Base-by-base conservation (phyloP, 2,797 vertebrate genomes). In the Oreortyx pictus region DNA sequence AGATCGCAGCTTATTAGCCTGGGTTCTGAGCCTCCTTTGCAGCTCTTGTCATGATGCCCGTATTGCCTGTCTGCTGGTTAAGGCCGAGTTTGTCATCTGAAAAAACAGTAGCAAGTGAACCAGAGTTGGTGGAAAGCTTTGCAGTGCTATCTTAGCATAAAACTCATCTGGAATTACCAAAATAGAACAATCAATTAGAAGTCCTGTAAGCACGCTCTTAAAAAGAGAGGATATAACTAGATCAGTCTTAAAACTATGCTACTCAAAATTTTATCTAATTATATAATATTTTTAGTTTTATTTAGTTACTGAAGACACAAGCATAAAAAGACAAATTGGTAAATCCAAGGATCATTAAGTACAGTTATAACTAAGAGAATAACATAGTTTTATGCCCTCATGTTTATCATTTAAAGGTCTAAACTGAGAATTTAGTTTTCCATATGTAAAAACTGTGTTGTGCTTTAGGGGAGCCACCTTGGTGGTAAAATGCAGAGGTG, bases 61-160 rank as follows among this genome's bases (percentile, higher is more conserved):
- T 3, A 0, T 5, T 39, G 41, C 79, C 44, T 11, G 1, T 37
- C 29, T 43, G 31, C 39, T 35, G 15, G 9, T 57, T 37, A 27
- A 33, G 5, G 49, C 16, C 20, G 35, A 16, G 1, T 3, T 47
- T 14, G 23, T 35, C 50, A 47, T 37, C 46, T 49, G 41, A 14
- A 72, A 18, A 2, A 23, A 18, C 14, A 41, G 29, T 64, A 29
- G 74, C 43, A 62, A 35, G n/a, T 3, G 22, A 70, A 27, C 50
- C 50, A 62, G 31, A 39, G 3, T 6, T 50, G 46, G n/a, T 47
- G 43, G 25, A 41, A 71, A 71, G 54, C 60, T 65, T 43, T 46
- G 75, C 60, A 41, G 27, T 20, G 2, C 29, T 46, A 0, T 0
- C 2, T 4, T 16, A 31, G 31, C 64, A 44, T 79, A 22, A 76